Base-by-base conservation (phyloP, 2,797 vertebrate genomes). In the Muraenolepis orangiensis region DNA sequence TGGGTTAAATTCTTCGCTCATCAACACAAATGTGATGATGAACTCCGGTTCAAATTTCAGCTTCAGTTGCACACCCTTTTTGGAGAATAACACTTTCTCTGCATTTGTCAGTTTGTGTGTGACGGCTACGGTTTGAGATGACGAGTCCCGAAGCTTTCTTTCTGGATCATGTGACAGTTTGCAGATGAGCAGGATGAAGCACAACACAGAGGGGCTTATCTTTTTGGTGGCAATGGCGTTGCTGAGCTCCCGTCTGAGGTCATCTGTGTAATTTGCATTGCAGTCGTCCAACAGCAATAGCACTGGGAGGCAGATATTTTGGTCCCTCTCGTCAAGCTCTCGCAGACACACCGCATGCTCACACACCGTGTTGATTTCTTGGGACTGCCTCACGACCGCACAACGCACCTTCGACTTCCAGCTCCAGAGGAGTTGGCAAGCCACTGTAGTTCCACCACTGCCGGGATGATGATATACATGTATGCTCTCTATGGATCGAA, bases 391-490 rank as follows among this genome's bases (percentile, higher is more conserved):
- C 57, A 93, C 87, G 69, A 92, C 80, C 3, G 93, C 92, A 75
- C 93, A 94, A 67, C 92, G 80, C 1, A 93, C 82, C 42, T 89
- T 83, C 34, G 51, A 91, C 2, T 42, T 88, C 71, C 71, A 87
- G 74, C 83, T 91, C 93, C 93, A 94, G 0, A 94, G 78, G 61
- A 93, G 72, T 77, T 94, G 93, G 0, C 89, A 78, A 66, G 91
- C 93, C 11, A 93, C 90, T 73, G 93, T 94, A 74, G 93, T 94
- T 72, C 93, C 93, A 26, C 93, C 93, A 0, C 93, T 94, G 0
- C 93, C 93, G 0, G 93, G 91, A 20, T 94, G 91, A 72, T 94
- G 93, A 79, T 85, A 91, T 80, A 94, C 87, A 71, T 91, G 91
- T 1, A 94, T 75, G 75, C 88, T 91, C 72, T 86, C 85, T 31